Evolutionary conservation across 2,888 invertebrate species (phyloP), one percentile per base, ranked within the genome.

Genomic region (Drosophila eohydei): DNA sequence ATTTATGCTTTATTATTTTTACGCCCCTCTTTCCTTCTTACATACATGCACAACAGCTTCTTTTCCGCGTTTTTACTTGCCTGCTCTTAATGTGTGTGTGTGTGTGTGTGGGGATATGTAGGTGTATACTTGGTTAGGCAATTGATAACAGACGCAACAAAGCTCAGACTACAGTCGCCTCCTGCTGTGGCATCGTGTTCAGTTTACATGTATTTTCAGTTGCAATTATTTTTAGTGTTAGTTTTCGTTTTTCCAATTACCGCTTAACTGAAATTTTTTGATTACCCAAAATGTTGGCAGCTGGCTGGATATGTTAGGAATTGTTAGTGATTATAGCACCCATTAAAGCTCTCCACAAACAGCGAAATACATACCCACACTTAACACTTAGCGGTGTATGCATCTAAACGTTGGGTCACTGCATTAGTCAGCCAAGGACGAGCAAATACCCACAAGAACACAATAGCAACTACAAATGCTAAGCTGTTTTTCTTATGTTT

Each of bases 141-240:
- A 83, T 83, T 86, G 81, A 86, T 83, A 83, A 72, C 87, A 80
- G 76, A 56, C 64, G 50, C 55, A 80, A 71, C 51, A 32, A n/a
- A 34, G 11, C 48, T 56, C n/a, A 21, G 9, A 21, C 56, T 9
- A 38, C 40, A 9, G n/a, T 21, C 11, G 12, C 2, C 21, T 8
- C 16, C 21, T 59, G n/a, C 9, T 14, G 14, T 28, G 21, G 8
- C 40, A 16, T 41, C 30, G 7, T 60, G 41, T 66, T 56, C 32
- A 26, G 40, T 28, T 73, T 43, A 38, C 30, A 40, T 65, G 34
- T 34, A 28, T 38, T 63, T 48, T 26, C 12, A 55, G 12, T 44
- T 51, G 34, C 11, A 21, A 1, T 36, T 7, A 55, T 1, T 28
- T 40, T 12, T 28, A 28, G 12, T 21, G 16, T 44, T 44, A 55